Evolutionary conservation across 2,888 invertebrate genomes (phyloP), one percentile per base, ranked within the genome.

Genomic region (Epistrophe grossulariae): DNA sequence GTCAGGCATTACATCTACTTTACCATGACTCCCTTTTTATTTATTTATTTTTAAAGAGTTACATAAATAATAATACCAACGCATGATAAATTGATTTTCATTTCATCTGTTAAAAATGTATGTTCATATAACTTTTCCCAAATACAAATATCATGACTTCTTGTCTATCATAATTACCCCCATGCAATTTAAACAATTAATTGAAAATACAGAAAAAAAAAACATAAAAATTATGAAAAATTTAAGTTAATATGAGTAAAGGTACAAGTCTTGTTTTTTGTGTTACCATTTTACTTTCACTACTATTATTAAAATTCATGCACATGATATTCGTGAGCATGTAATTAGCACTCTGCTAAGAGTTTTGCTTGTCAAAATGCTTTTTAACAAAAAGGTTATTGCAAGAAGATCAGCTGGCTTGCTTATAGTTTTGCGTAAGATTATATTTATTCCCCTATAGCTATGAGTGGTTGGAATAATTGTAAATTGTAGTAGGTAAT

Each of bases 271-370:
- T 78, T 57, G 62, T 85, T 60, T 15, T 60, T 60, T 13, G 19
- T 38, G 17, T 38, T 15, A 40, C 40, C 70, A 57, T 81, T 81
- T 85, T 66, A 83, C 87, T 87, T 87, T 87, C 87, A 73, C 87
- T 82, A 15, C 2, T 35, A 19, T 50, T 48, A 40, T 60, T 60
- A 59, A n/a, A 10, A 70, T 35, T 71, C 57, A 70, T 70, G 73
- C 64, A 74, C 64, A 79, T 83, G 79, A 48, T 6, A 43, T 66
- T 68, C 87, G 83, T 87, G 87, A 19, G 31, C 60, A 24, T 76
- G 59, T 76, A 83, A 79, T 87, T 87, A 87, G 45, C 87, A 83
- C 79, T 68, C 19, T 45, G 45, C 57, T 84, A 71, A 76, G 17
- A 17, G 70, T 35, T 64, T 40, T 64, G 19, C 66, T 52, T 74